These are phyloP conservation scores for Etheostoma cragini DNA, from an alignment of 2,113 vertebrate genomes.

Conservation along the genomic window DNA sequence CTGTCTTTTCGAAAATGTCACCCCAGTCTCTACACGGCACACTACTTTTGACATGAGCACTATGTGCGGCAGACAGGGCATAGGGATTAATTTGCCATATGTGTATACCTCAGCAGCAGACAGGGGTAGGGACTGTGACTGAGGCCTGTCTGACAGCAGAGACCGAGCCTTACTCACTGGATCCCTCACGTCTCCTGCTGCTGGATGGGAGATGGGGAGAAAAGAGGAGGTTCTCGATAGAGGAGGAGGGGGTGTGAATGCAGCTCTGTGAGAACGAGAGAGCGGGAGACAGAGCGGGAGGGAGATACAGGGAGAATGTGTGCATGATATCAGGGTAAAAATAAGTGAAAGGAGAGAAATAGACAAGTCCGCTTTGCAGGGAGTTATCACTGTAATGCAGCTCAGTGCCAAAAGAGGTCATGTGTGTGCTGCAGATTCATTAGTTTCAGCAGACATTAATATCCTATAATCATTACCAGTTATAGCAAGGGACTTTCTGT, in stretches of 20 bases:
- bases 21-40: slow-evolving; percentile 47
- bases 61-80: slow-evolving; percentile 75
- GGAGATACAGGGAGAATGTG: slow-evolving; percentile 28
- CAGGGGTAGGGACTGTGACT: slow-evolving; percentile 81
- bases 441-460: slow-evolving; percentile 69
- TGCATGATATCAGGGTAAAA: slow-evolving; percentile 29
- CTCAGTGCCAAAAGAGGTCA: slow-evolving; percentile 79
- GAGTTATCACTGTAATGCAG: slow-evolving; percentile 73
- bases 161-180: slow-evolving; percentile 53
- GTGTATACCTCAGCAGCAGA: slow-evolving; percentile 75
- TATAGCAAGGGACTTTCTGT: slow-evolving; percentile 54
- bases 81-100: slow-evolving; percentile 81
- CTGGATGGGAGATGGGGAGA: slow-evolving; percentile 30
- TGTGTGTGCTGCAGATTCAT: slow-evolving; percentile 79
- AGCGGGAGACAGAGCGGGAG: slow-evolving; percentile 6
- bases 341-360: slow-evolving; percentile 47
- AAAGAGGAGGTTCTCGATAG: slow-evolving; percentile 14
- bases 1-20: slow-evolving; percentile 75
- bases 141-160: slow-evolving; percentile 76
- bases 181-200: slow-evolving; percentile 61
- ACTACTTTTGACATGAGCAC: slow-evolving; percentile 73
- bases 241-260: slow-evolving; percentile 29
- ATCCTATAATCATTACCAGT: slow-evolving; percentile 70
- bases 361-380: slow-evolving; percentile 17
- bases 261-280: slow-evolving; percentile 39